Conservation (phyloP, 2,797 vertebrate genomes). For the Limnodromus scolopaceus region DNA sequence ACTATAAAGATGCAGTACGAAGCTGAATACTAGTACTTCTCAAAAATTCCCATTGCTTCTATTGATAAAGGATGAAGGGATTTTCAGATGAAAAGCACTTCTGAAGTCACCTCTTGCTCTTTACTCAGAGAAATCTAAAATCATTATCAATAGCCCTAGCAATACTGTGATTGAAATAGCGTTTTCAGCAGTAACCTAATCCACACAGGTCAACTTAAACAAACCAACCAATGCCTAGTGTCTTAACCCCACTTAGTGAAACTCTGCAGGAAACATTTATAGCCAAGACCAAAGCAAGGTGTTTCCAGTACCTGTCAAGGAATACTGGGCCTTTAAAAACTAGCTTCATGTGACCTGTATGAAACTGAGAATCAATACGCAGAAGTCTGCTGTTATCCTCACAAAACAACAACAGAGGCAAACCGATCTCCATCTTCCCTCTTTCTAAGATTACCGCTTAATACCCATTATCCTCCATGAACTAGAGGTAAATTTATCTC, state of each 20-base stretch:
- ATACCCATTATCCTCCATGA: background rate
- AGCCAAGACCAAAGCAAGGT: background rate
- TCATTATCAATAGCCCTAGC: background rate
- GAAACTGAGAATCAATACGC: background rate
- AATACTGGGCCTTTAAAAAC: background rate
- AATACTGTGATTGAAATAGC: background rate
- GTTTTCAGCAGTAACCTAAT: background rate
- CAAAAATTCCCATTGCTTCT: background rate
- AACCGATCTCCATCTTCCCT: background rate
- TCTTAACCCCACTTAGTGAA: background rate
- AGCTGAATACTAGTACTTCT: background rate
- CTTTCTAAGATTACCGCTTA: background rate
- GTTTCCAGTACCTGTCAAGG: background rate
- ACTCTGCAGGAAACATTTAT: background rate
- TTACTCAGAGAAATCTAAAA: background rate
- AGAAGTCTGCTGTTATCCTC: background rate
- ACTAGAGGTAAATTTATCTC: background rate
- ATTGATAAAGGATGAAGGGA: background rate
- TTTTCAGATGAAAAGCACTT: background rate
- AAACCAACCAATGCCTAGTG: background rate
- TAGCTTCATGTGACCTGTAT: background rate
- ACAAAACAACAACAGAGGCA: background rate
- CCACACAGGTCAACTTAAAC: background rate
- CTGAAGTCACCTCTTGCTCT: background rate
- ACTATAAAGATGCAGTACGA: background rate